These are phyloP conservation scores for Macaria liturata DNA, from an alignment of 2,888 invertebrate species.

Conservation along the genomic window DNA sequence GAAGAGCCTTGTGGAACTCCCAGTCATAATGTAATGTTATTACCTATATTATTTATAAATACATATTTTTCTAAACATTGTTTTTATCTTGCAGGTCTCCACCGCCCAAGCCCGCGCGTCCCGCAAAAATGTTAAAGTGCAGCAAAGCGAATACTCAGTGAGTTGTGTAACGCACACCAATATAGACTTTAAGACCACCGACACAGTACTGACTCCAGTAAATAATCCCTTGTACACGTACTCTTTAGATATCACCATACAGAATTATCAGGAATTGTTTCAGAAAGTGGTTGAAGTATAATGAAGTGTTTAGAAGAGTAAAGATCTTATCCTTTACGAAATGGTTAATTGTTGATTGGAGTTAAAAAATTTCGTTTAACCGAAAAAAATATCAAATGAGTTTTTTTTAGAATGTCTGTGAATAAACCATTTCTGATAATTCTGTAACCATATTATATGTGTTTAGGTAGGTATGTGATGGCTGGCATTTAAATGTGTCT, in stretches of 20 bases:
- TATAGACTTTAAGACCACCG: conserved; percentile 34
- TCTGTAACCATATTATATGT: not conserved
- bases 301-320: no score
- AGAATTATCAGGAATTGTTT: no score
- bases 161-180: conserved; percentile 53
- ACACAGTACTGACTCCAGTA: conserved; percentile 24
- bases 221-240: conserved; percentile 22
- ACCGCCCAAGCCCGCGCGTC: conserved; percentile 50
- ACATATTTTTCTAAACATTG: not conserved
- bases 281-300: no score
- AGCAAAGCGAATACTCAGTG: conserved; percentile 66
- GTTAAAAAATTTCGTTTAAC: no score
- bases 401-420: no score
- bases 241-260: conserved; percentile 16
- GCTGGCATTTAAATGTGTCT: conserved; percentile 22
- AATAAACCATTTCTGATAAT: no score
- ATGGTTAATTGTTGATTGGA: no score
- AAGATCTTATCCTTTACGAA: no score
- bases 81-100: conserved; percentile 45
- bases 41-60: no score
- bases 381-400: no score
- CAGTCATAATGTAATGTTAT: no score
- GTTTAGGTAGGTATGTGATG: conserved; percentile 16
- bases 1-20: no score
- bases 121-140: conserved; percentile 47